Evolutionary conservation across 2,888 invertebrate genomes (phyloP).

Genomic region (Drosophila mayaguana): DNA sequence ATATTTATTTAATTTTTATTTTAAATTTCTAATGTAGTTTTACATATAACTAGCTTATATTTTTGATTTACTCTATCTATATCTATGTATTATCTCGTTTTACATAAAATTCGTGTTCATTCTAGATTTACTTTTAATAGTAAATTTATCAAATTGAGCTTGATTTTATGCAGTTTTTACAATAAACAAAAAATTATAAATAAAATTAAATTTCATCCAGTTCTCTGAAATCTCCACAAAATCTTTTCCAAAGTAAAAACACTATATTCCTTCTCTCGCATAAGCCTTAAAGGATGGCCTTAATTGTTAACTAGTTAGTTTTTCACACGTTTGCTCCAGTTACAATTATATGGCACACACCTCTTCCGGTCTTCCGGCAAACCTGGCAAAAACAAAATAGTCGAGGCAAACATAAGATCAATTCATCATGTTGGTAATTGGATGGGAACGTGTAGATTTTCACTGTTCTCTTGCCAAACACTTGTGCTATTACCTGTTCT

Average conservation of each 20-base stretch:
- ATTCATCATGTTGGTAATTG: conserved; percentile 69
- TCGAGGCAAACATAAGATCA: conserved; percentile 29
- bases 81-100: too few species aligned
- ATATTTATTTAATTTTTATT: too few species aligned
- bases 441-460: conserved; percentile 26
- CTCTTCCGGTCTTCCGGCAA: conserved; percentile 60
- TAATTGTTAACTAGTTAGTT: conserved; percentile 55
- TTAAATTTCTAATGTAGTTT: too few species aligned
- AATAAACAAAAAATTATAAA: too few species aligned
- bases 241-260: not conserved
- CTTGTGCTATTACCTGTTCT: conserved; percentile 28
- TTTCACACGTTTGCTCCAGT: conserved; percentile 76
- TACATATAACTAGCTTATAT: too few species aligned
- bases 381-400: conserved; percentile 40
- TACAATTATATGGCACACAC: conserved; percentile 58
- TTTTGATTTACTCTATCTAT: too few species aligned
- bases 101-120: too few species aligned
- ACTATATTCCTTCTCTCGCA: conserved; percentile 27
- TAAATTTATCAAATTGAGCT: too few species aligned
- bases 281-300: conserved; percentile 10
- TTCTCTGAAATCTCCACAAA: not conserved
- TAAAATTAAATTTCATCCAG: not conserved
- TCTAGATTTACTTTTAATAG: too few species aligned
- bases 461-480: conserved; percentile 23
- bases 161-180: too few species aligned